Percentiles rank a stretch among this genome's conserved stretches.
phyloP scores from a whole-genome alignment of 2,797 vertebrate species.

The Amblyraja radiata region DNA sequence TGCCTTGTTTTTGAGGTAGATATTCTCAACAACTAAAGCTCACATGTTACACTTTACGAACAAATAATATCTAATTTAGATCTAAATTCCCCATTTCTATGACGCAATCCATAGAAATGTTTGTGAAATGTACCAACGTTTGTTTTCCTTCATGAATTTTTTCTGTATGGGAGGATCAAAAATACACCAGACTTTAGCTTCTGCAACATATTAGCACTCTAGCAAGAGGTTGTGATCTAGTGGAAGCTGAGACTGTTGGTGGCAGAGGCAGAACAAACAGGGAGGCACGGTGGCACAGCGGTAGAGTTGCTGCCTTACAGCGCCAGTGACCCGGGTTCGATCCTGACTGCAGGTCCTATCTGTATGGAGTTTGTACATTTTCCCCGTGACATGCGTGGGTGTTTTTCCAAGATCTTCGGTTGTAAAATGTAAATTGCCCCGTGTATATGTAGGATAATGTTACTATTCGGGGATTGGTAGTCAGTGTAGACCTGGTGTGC shows the following conservation, averaged over 20 bases:
- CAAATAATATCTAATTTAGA: background rate
- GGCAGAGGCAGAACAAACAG: background rate
- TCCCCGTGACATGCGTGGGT: too few species aligned
- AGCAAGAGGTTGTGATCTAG: background rate
- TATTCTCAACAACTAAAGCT: background rate
- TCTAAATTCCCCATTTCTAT: background rate
- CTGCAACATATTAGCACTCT: background rate
- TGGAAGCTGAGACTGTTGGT: background rate
- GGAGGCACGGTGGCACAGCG: too few species aligned
- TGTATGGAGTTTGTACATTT: too few species aligned
- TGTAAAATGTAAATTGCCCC: too few species aligned
- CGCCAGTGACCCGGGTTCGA: too few species aligned
- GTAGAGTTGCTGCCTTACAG: too few species aligned
- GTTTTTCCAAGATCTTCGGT: too few species aligned
- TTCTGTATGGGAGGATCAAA: background rate
- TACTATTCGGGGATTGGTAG: too few species aligned
- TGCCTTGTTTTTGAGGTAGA: background rate
- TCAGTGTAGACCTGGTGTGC: too few species aligned
- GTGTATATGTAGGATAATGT: too few species aligned
- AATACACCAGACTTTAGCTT: background rate
- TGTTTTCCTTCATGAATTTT: background rate
- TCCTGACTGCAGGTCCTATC: too few species aligned
- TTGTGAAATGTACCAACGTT: background rate
- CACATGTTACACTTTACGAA: background rate
- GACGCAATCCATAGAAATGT: background rate